Evolutionary conservation across 2,797 vertebrate genomes (phyloP), one percentile per base, ranked within the genome.

Genomic region (Enteromius anoplus): DNA sequence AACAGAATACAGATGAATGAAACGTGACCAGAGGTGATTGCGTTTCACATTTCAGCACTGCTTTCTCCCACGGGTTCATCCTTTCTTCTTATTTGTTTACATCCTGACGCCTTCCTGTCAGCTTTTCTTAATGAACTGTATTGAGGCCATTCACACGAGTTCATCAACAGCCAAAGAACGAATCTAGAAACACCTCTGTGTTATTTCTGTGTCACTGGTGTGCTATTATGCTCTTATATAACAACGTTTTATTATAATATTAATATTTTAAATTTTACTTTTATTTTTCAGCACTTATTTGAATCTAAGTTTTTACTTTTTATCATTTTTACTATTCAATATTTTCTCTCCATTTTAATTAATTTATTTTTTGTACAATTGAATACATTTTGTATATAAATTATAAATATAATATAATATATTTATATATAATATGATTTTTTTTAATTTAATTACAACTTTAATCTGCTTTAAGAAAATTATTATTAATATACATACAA

Each of bases 1-100:
- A 80, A 60, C 66, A 58, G 78, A 60, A 45, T 21, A 7, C 45
- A 17, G 26, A 51, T 32, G 66, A 70, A 80, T 80, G 68, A 62
- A 71, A 60, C 3, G 9, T 64, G 58, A 77, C 40, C 40, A n/a
- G 75, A 78, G 58, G 37, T 55, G 65, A 42, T 10, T 10, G 68
- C 29, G 78, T 12, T 42, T 70, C 64, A n/a, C 34, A 32, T 80
- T 70, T 80, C 66, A 70, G 32, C 23, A 9, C 4, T 2, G 32
- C 34, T 80, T 70, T 32, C 42, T 78, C 75, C 26, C 42, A 78
- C 75, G 42, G 58, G 40, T 49, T 49, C 60, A 58, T 40, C 19
- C 26, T 45, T 51, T 53, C 47, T 49, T 73, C 49, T n/a, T 73
- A 51, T 73, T 73, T 73, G 34, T 73, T n/a, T 14, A 14, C 49